These are phyloP conservation scores for Girardinichthys multiradiatus DNA, from an alignment of 2,113 vertebrate genomes.

Conservation along the genomic window DNA sequence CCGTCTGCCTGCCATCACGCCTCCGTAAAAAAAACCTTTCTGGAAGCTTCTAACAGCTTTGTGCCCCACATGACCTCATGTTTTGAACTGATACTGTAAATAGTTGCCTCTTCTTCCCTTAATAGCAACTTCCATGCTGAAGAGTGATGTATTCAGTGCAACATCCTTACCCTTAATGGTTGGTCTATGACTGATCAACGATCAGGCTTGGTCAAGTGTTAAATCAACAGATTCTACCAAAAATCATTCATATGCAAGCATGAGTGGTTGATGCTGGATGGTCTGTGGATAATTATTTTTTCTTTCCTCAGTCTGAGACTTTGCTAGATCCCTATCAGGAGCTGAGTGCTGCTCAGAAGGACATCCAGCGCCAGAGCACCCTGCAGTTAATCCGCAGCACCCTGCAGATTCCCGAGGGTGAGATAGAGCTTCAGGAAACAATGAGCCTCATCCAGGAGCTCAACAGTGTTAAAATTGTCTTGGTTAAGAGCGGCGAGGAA, in stretches of 20 bases:
- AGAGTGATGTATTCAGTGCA: no score
- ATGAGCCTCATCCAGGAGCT: slow-evolving; percentile 91
- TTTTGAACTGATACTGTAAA: neutral
- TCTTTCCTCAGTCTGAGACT: slow-evolving; percentile 41
- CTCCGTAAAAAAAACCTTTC: no score
- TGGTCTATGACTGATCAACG: no score
- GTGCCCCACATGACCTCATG: no score
- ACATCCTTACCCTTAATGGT: no score
- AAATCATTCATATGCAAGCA: no score
- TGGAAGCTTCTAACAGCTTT: no score
- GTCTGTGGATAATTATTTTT: neutral
- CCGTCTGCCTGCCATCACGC: no score
- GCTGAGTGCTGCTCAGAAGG: slow-evolving; percentile 84
- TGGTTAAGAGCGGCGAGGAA: slow-evolving; percentile 81
- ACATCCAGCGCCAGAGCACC: slow-evolving; percentile 91
- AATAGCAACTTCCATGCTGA: neutral
- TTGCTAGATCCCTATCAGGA: slow-evolving; percentile 82
- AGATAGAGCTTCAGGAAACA: slow-evolving; percentile 90
- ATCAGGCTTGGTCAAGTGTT: no score
- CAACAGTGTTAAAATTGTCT: slow-evolving; percentile 88
- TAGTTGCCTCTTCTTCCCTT: neutral
- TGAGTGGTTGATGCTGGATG: no score
- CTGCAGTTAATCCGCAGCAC: slow-evolving; percentile 88
- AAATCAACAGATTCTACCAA: no score
- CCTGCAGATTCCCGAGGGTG: slow-evolving; percentile 92